phyloP scores from a whole-genome alignment of 2,888 invertebrate genomes.

The Neocrepidodera transversa region DNA sequence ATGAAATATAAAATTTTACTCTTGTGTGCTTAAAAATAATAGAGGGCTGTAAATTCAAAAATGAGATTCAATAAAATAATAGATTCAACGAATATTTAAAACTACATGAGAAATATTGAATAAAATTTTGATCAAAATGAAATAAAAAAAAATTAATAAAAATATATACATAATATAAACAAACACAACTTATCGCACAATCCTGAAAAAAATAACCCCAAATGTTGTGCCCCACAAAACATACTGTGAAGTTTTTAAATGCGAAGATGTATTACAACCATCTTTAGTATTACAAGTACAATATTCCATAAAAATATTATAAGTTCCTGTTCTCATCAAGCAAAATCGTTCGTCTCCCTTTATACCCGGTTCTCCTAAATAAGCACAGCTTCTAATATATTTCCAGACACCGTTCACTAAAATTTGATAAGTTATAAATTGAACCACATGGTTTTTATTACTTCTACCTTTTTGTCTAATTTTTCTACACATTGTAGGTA shows the following conservation, averaged over 20 bases:
- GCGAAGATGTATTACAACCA: conserved; percentile 75
- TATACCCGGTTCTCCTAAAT: conserved; percentile 89
- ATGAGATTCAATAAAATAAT: too few species aligned
- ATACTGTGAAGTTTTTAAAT: conserved; percentile 33
- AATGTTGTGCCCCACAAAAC: conserved; percentile 29
- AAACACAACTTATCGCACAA: conserved; percentile 21
- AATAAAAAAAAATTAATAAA: too few species aligned
- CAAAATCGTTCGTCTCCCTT: conserved; percentile 90
- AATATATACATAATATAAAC: background rate
- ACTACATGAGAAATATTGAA: too few species aligned
- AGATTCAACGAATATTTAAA: too few species aligned
- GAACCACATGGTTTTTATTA: background rate
- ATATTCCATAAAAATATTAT: conserved; percentile 92
- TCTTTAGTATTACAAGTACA: conserved; percentile 93
- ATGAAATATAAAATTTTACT: too few species aligned
- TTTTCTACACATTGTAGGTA: conserved; percentile 87
- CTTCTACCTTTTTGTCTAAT: conserved; percentile 91
- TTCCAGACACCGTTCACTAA: conserved; percentile 87
- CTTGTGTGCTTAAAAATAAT: too few species aligned
- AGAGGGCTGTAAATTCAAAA: too few species aligned
- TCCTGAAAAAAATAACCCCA: conserved; percentile 22
- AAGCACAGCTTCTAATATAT: conserved; percentile 88
- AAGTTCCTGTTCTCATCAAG: conserved; percentile 87
- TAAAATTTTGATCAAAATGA: too few species aligned
- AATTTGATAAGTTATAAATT: conserved; percentile 6